These are phyloP conservation scores for Argyresthia goedartella DNA, from an alignment of 2,888 invertebrate genomes.

Conservation along the genomic window DNA sequence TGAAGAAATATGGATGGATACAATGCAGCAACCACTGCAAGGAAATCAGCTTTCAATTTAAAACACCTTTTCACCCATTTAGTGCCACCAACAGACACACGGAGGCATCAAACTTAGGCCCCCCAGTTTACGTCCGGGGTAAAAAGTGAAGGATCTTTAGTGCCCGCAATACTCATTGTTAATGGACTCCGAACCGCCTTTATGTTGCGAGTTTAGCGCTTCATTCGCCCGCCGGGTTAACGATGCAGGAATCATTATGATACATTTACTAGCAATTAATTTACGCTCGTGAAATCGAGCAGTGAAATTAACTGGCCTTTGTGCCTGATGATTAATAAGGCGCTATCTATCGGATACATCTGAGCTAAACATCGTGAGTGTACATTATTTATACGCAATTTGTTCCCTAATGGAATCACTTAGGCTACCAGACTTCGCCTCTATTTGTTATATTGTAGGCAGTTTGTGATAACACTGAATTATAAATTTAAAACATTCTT, in stretches of 20 bases:
- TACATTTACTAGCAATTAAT: constrained; percentile 1
- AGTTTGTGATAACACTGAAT: no score
- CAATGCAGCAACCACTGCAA: no score
- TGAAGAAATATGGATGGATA: no score
- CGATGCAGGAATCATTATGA: constrained; percentile 33
- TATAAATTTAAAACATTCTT: no score
- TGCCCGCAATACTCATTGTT: no score
- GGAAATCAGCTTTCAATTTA: no score
- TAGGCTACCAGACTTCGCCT: background rate
- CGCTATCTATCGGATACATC: background rate
- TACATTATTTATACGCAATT: background rate
- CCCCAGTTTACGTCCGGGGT: no score
- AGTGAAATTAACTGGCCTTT: background rate
- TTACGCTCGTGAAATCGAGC: background rate
- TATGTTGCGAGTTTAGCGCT: constrained; percentile 36
- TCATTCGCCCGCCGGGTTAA: constrained; percentile 38
- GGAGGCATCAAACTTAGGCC: no score
- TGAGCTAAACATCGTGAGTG: background rate
- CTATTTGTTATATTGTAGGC: background rate
- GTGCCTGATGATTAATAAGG: background rate
- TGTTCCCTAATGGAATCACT: background rate
- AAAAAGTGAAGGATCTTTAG: no score
- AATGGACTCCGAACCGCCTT: constrained; percentile 16
- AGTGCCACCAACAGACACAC: no score
- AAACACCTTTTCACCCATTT: no score